Conservation (phyloP, 2,888 invertebrate genomes). For the Beris morrisii region DNA sequence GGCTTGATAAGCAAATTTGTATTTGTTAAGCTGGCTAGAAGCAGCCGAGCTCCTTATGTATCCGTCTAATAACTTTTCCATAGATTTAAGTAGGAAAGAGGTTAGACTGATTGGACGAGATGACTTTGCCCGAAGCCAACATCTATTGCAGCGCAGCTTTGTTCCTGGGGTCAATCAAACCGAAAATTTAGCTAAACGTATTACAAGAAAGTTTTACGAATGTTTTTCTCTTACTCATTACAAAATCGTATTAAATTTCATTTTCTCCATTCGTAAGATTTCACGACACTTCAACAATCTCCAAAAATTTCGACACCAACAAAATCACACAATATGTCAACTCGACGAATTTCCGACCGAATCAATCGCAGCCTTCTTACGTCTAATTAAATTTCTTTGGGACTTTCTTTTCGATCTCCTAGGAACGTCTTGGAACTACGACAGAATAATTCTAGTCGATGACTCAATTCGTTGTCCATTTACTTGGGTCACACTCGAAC, state of each 20-base stretch:
- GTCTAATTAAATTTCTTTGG: constrained; percentile 16
- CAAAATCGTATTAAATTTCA: constrained; percentile 10
- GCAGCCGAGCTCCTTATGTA: too few relatives aligned
- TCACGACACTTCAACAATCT: neutral
- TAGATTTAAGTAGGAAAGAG: too few relatives aligned
- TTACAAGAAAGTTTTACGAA: neutral
- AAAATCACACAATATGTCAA: constrained; percentile 20
- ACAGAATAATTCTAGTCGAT: constrained; percentile 23
- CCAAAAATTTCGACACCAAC: neutral
- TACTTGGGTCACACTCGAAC: constrained; percentile 24
- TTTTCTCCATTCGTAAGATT: constrained; percentile 9
- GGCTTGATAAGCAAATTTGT: too few relatives aligned
- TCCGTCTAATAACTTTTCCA: too few relatives aligned
- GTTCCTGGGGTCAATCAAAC: too few relatives aligned
- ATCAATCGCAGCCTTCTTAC: constrained; percentile 4
- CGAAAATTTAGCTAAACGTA: too few relatives aligned
- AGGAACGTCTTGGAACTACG: constrained; percentile 1
- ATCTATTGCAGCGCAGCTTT: too few relatives aligned
- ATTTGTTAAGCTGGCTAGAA: too few relatives aligned
- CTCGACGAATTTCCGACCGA: neutral
- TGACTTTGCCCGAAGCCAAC: too few relatives aligned
- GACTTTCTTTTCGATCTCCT: too few relatives aligned
- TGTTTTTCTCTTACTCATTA: neutral
- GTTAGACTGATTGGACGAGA: too few relatives aligned
- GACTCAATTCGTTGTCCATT: constrained; percentile 28